Conservation (phyloP, 2,888 invertebrate genomes). For the Leptopterna dolabrata region DNA sequence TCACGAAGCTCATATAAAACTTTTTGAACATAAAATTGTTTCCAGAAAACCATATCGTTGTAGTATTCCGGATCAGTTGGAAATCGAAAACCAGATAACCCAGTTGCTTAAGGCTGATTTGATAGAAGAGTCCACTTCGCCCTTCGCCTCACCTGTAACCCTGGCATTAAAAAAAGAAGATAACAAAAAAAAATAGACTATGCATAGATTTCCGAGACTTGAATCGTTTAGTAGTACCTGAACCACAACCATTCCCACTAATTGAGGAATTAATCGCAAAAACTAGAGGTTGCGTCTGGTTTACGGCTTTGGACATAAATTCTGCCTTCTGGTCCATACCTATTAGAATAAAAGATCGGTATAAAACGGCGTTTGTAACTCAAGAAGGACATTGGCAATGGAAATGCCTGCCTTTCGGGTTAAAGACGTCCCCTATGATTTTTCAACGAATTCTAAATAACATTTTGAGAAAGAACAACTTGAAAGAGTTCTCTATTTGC, state of each 20-base stretch:
- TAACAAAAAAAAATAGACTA: constrained; percentile 11
- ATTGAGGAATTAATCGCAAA: constrained; percentile 54
- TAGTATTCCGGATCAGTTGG: constrained; percentile 47
- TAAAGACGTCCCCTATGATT: constrained; percentile 57
- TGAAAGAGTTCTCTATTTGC: constrained; percentile 16
- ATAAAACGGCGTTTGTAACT: constrained; percentile 62
- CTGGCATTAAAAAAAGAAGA: constrained; percentile 11
- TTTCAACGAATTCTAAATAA: constrained; percentile 52
- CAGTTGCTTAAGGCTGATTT: constrained; percentile 18
- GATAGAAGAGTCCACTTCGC: constrained; percentile 42
- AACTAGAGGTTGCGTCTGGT: constrained; percentile 54
- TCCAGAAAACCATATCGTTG: constrained; percentile 56
- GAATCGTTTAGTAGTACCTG: constrained; percentile 47
- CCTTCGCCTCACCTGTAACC: constrained; percentile 39
- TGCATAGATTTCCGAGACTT: constrained; percentile 48
- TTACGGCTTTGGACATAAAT: constrained; percentile 58
- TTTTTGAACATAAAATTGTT: constrained; percentile 51
- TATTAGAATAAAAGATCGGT: constrained; percentile 59
- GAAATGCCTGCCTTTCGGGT: constrained; percentile 60
- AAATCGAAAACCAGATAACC: constrained; percentile 55
- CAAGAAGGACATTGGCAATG: constrained; percentile 62
- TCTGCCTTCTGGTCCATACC: constrained; percentile 60
- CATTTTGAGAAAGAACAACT: constrained; percentile 29
- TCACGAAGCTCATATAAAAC: constrained; percentile 42
- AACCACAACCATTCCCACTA: constrained; percentile 55